A percentile compares a stretch with the other conserved stretches of the same genome.
Evolutionary conservation across 2,797 vertebrate species (phyloP).

Genomic region (Saxicola maurus): DNA sequence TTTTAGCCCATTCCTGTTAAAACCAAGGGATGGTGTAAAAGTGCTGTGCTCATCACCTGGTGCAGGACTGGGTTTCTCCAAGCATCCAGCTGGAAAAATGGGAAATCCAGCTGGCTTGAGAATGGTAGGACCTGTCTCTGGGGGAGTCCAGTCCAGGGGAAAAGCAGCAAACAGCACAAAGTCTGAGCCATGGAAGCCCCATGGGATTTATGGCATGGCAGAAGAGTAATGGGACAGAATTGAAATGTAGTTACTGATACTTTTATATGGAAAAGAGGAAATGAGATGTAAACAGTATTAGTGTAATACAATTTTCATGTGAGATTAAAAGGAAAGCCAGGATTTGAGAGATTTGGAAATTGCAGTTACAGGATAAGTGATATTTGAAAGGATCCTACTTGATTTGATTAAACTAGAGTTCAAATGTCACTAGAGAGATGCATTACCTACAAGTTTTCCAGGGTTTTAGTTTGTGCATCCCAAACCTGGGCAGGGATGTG

Average conservation of each 20-base stretch:
- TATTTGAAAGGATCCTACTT: constrained; percentile 66
- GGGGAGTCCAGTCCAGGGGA: background rate
- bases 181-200: background rate
- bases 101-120: background rate
- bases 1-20: background rate
- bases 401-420: constrained; percentile 72
- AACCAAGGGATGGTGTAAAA: background rate
- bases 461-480: background rate
- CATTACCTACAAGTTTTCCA: constrained; percentile 45
- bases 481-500: background rate
- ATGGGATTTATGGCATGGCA: background rate
- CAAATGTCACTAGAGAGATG: constrained; percentile 60
- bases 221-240: background rate
- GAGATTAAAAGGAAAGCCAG: constrained; percentile 69
- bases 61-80: background rate
- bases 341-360: constrained; percentile 70
- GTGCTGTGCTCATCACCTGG: background rate
- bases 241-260: constrained; percentile 27
- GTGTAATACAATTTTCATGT: constrained; percentile 70
- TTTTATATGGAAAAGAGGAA: constrained; percentile 49
- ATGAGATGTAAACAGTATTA: constrained; percentile 62
- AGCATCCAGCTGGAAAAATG: background rate
- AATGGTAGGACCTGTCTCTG: background rate
- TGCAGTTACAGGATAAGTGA: constrained; percentile 69
- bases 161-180: background rate